Evolutionary conservation across 2,113 vertebrate genomes (phyloP).

Genomic region (Cacatua alba): DNA sequence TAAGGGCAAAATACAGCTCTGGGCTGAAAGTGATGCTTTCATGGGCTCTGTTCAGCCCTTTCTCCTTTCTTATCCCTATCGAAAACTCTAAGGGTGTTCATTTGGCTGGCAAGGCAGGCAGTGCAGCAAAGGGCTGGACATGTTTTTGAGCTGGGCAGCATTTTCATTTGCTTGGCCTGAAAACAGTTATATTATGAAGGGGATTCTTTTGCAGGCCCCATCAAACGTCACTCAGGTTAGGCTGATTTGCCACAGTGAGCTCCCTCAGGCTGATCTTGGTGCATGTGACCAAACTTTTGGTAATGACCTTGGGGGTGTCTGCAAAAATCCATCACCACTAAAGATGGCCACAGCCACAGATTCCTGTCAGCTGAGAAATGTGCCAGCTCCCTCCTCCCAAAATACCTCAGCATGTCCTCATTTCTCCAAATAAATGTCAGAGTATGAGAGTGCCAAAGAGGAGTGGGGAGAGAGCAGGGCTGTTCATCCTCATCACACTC

Average conservation of each 20-base stretch:
- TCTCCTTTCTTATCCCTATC: neutral
- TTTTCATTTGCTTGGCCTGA: neutral
- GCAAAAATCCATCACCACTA: neutral
- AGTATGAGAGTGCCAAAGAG: neutral
- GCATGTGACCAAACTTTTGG: neutral
- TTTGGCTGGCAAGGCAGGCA: neutral
- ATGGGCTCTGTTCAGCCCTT: neutral
- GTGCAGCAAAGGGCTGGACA: neutral
- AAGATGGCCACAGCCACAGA: neutral
- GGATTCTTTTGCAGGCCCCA: neutral
- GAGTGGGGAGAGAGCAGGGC: neutral
- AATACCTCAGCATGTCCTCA: neutral
- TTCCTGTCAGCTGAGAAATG: neutral
- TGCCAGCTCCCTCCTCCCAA: neutral
- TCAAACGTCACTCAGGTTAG: neutral
- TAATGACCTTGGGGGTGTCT: neutral
- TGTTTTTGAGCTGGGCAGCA: neutral
- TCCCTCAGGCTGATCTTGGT: neutral
- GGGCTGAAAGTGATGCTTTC: neutral
- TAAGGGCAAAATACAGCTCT: neutral
- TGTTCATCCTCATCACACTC: neutral
- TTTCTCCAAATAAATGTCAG: slow-evolving; percentile 53
- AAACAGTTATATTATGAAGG: neutral
- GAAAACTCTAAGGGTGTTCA: neutral
- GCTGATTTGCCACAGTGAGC: neutral